These are phyloP conservation scores for Amphiprion percula DNA, from an alignment of 2,113 vertebrate genomes.

Conservation along the genomic window DNA sequence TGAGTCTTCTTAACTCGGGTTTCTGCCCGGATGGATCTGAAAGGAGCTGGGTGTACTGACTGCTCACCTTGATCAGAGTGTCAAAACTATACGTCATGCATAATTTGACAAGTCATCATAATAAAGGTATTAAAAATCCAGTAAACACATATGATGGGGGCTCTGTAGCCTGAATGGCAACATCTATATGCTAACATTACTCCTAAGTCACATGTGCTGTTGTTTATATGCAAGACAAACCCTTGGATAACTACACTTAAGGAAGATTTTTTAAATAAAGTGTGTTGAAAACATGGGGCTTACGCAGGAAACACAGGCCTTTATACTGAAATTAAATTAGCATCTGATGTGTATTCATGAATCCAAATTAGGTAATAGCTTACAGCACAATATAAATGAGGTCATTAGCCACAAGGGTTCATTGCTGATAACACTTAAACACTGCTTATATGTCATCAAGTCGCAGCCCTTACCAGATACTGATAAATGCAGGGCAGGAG, in stretches of 20 bases:
- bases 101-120: slow-evolving; percentile 51
- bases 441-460: slow-evolving; percentile 27
- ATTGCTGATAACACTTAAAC: slow-evolving; percentile 27
- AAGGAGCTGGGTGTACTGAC: slow-evolving; percentile 31
- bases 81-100: slow-evolving; percentile 43
- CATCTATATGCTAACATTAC: slow-evolving; percentile 3
- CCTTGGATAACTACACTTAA: not conserved
- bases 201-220: not conserved
- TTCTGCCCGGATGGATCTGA: slow-evolving; percentile 56
- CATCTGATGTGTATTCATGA: slow-evolving; percentile 20
- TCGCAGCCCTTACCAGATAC: slow-evolving; percentile 90
- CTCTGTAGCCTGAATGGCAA: not conserved
- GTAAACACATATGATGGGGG: slow-evolving; percentile 12
- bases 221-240: slow-evolving; percentile 20
- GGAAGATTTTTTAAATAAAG: not conserved
- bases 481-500: slow-evolving; percentile 94
- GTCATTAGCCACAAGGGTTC: slow-evolving; percentile 12
- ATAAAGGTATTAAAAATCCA: slow-evolving; percentile 30
- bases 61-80: slow-evolving; percentile 54
- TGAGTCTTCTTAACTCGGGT: slow-evolving; percentile 53
- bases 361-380: slow-evolving; percentile 15
- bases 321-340: not conserved
- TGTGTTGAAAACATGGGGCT: not conserved
- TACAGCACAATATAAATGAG: not conserved
- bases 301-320: not conserved